A percentile compares a stretch with the other conserved stretches of the same genome.
Conservation (phyloP, 2,113 vertebrate species). For the Butorides virescens region DNA sequence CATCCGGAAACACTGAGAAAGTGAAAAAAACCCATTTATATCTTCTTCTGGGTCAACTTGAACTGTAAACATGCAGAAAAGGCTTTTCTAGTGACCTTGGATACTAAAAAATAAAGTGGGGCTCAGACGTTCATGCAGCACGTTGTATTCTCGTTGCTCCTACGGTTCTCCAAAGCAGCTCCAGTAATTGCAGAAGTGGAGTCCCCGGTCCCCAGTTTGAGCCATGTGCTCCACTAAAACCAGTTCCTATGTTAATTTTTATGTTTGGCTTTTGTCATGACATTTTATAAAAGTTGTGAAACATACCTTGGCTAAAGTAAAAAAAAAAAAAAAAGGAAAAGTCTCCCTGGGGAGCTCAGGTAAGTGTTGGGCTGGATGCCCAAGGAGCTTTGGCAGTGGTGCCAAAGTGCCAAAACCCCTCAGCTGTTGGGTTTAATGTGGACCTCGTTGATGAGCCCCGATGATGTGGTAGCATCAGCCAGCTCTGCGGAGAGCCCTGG, state of each 20-base stretch:
- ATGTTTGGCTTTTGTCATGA: background rate
- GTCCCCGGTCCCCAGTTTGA: background rate
- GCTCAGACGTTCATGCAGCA: background rate
- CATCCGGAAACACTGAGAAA: background rate
- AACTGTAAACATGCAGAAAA: background rate
- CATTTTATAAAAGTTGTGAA: background rate
- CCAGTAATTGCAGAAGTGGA: background rate
- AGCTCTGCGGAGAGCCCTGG: background rate
- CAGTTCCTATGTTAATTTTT: background rate
- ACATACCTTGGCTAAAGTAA: background rate
- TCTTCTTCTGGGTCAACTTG: background rate
- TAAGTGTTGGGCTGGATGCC: background rate
- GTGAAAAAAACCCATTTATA: background rate
- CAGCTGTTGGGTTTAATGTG: rapidly evolving
- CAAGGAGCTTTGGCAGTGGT: background rate
- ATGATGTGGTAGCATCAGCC: rapidly evolving
- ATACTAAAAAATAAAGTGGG: background rate
- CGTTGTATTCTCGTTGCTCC: background rate
- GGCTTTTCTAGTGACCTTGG: background rate
- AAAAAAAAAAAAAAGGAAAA: too few species aligned
- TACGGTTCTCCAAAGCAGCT: background rate
- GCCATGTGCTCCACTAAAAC: background rate
- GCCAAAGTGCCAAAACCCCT: too few species aligned
- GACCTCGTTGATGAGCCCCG: background rate
- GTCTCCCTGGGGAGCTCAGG: background rate